Conservation (phyloP, 2,797 vertebrate species). For the Microctenopoma stevenorrisi region DNA sequence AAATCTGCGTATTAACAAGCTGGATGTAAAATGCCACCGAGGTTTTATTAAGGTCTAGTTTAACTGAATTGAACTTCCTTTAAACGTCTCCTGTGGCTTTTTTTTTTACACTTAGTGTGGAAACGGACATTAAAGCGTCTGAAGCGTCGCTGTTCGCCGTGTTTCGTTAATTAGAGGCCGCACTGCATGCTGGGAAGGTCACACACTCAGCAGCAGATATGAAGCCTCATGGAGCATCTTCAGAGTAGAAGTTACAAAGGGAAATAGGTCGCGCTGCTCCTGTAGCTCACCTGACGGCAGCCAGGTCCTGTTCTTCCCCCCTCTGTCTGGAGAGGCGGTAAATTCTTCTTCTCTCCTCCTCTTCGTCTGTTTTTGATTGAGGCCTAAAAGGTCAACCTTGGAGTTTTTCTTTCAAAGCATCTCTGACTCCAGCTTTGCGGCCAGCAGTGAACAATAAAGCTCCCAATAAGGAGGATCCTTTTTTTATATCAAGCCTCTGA, state of each 20-base stretch:
- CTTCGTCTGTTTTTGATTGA: conserved; percentile 70
- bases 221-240: too few relatives aligned
- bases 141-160: too few relatives aligned
- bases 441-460: conserved; percentile 71
- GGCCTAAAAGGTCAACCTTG: conserved; percentile 72
- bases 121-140: too few relatives aligned
- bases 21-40: conserved; percentile 9
- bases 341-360: conserved; percentile 44
- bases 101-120: too few relatives aligned
- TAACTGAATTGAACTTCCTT: neutral
- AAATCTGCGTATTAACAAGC: conserved; percentile 21
- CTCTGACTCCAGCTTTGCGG: conserved; percentile 64
- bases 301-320: conserved; percentile 8
- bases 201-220: too few relatives aligned
- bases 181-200: too few relatives aligned
- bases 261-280: too few relatives aligned
- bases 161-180: too few relatives aligned
- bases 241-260: too few relatives aligned
- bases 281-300: conserved; percentile 11
- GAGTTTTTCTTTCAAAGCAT: conserved; percentile 68
- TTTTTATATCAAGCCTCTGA: conserved; percentile 57
- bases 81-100: too few relatives aligned
- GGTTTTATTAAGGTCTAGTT: conserved; percentile 17
- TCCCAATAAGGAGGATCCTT: conserved; percentile 49
- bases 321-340: conserved; percentile 28